Conservation (phyloP, 2,113 vertebrate genomes). For the Penelope pileata region DNA sequence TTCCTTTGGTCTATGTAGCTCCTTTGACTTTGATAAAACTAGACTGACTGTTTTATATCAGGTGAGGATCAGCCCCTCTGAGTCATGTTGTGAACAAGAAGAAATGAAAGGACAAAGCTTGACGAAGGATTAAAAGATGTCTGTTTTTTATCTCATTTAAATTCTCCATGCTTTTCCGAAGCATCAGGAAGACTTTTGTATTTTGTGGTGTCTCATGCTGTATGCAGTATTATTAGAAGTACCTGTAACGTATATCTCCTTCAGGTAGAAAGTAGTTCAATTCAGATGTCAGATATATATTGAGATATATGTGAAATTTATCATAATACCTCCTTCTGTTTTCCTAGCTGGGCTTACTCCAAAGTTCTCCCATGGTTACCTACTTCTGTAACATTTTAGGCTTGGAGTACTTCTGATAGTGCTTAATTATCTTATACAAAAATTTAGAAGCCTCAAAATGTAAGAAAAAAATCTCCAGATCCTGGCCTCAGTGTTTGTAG, state of each 20-base stretch:
- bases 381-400: not conserved
- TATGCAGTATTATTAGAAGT: not conserved
- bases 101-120: slow-evolving; percentile 26
- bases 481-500: not conserved
- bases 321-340: not conserved
- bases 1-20: slow-evolving; percentile 15
- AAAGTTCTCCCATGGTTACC: not conserved
- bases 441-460: not conserved
- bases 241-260: not conserved
- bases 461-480: fast-evolving
- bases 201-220: not conserved
- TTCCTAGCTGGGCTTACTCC: not conserved
- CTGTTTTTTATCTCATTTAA: slow-evolving; percentile 49
- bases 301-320: not conserved
- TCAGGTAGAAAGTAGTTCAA: not conserved
- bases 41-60: slow-evolving; percentile 48
- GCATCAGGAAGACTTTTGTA: not conserved
- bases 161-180: slow-evolving; percentile 33
- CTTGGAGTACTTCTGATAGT: not conserved
- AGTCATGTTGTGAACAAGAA: slow-evolving; percentile 15
- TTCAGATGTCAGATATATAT: not conserved
- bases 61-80: slow-evolving; percentile 25
- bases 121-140: slow-evolving; percentile 34
- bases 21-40: slow-evolving; percentile 46
- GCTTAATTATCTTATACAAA: not conserved